A percentile compares a stretch with the other conserved stretches of the same genome.
phyloP scores from a whole-genome alignment of 2,113 vertebrate genomes.

The Hassar affinis region DNA sequence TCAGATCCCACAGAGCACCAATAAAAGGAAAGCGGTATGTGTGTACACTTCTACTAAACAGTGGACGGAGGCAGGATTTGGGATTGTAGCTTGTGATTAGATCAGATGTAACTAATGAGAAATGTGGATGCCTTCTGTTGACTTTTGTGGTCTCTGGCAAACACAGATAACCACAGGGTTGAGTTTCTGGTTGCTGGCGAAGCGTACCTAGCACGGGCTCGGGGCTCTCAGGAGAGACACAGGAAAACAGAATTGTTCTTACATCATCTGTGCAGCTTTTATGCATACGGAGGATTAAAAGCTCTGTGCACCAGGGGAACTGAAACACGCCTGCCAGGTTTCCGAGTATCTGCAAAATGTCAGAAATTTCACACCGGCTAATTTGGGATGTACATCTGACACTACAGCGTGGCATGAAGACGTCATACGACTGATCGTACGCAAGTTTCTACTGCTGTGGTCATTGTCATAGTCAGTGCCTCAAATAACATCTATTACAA shows the following conservation, averaged over 20 bases:
- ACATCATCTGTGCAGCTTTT: background rate
- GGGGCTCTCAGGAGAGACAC: slow-evolving; percentile 9
- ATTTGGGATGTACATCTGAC: background rate
- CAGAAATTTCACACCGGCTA: background rate
- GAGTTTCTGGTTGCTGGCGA: background rate
- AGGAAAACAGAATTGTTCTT: background rate
- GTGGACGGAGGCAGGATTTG: background rate
- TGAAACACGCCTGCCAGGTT: background rate
- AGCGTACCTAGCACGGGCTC: slow-evolving; percentile 28
- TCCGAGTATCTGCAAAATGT: background rate
- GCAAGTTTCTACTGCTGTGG: background rate
- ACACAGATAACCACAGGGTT: slow-evolving; percentile 3
- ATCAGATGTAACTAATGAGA: background rate
- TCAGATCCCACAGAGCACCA: background rate
- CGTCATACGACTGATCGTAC: background rate
- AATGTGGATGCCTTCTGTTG: background rate
- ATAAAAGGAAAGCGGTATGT: background rate
- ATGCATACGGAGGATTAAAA: background rate
- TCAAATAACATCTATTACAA: background rate
- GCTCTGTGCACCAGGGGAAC: background rate
- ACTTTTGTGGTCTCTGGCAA: background rate
- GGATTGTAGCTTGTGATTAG: background rate
- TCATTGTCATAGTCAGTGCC: background rate
- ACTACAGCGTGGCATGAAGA: background rate
- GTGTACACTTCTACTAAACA: background rate